Conservation (phyloP, 2,888 invertebrate species). For the Pegoplata infirma region DNA sequence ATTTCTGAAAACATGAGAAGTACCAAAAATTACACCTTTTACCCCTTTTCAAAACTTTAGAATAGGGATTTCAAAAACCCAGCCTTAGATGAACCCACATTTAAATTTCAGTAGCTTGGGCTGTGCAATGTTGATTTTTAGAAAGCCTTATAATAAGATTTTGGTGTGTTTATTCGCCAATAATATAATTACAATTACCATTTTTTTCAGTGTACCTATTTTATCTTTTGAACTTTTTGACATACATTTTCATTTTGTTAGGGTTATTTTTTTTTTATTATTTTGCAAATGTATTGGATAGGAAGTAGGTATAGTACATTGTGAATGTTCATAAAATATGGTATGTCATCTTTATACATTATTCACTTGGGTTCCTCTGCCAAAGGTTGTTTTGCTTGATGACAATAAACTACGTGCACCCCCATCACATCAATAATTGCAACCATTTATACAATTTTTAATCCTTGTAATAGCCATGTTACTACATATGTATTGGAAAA, state of each 20-base stretch:
- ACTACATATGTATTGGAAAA: slow-evolving; percentile 22
- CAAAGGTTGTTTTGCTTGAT: slow-evolving; percentile 34
- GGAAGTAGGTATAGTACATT: slow-evolving; percentile 4
- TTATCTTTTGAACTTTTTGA: slow-evolving; percentile 24
- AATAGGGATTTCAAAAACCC: too few species aligned
- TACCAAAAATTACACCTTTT: too few species aligned
- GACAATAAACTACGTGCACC: slow-evolving; percentile 44
- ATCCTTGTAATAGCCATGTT: slow-evolving; percentile 13
- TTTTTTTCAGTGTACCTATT: slow-evolving; percentile 29
- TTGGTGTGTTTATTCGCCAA: too few species aligned
- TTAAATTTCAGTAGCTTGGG: too few species aligned
- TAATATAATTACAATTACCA: neutral
- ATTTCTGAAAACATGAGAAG: too few species aligned
- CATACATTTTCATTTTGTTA: slow-evolving; percentile 23
- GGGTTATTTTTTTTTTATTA: too few species aligned
- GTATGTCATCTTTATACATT: slow-evolving; percentile 20
- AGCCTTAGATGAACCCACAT: too few species aligned
- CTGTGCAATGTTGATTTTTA: too few species aligned
- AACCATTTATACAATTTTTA: slow-evolving; percentile 34
- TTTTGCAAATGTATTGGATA: neutral
- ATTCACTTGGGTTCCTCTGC: slow-evolving; percentile 14
- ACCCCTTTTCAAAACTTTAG: too few species aligned
- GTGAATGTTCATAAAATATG: neutral
- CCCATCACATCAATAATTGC: slow-evolving; percentile 31
- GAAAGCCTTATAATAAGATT: too few species aligned